Base-by-base conservation (phyloP, 2,888 invertebrate species). In the Dryocosmus kuriphilus region DNA sequence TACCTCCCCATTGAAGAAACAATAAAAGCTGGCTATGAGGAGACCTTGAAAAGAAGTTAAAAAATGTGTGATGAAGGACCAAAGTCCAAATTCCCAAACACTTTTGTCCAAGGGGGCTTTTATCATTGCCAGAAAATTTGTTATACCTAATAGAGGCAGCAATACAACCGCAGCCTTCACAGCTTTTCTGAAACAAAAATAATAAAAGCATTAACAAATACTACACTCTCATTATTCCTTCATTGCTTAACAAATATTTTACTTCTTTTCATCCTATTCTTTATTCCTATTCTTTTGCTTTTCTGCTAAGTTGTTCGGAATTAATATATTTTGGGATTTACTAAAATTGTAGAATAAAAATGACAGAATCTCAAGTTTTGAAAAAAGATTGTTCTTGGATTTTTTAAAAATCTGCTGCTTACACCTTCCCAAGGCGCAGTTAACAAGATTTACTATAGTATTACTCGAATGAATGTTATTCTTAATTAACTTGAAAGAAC, bases 41-140 rank as follows among this genome's bases (percentile, higher is more conserved):
- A 96, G 94, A 46, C 97, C 97, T 92, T 97, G 97, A 89, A 97
- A 97, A 0, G 97, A 96, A n/a, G 95, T 94, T 71, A 97, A 92
- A 88, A 96, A 96, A 88, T 97, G 95, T 0, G 96, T 95, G 19
- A 93, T 92, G 90, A 96, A 97, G 2, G 96, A 95, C 97, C 97
- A 97, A 0, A 95, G 83, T 0, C 95, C 96, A 83, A 97, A 97
- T 83, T 94, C 93, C 93, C 94, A 94, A 0, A 94, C 94, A 5
- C 94, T 93, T 77, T 94, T 93, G 75, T 94, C 94, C 74, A 96
- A 89, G 0, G 96, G 94, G 1, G 95, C 95, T 78, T 95, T 94
- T 38, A 95, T 92, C 93, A 97, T 95, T 87, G 95, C 95, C 78
- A 97, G 91, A 1, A 95, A 90, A 90, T 97, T 97, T 1, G 96